Base-by-base conservation (phyloP, 2,888 invertebrate species). In the Nymphalis c-album region DNA sequence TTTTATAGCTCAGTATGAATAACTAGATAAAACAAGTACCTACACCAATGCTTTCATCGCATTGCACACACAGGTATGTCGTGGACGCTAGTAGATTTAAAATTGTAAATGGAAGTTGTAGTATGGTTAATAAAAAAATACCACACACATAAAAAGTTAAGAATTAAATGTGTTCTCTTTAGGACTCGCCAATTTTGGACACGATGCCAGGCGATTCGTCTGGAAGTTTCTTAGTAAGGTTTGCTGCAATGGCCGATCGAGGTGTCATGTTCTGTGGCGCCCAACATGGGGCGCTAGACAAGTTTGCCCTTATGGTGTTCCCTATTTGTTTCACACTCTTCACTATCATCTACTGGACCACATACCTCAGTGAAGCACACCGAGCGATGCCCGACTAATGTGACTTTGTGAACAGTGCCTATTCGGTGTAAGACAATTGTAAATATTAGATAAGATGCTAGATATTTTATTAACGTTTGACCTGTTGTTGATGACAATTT, bases 261-360 rank as follows among this genome's bases (percentile, higher is more conserved):
- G 93, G 93, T 8, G 90, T 94, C 47, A 90, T 94, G 84, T 94
- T 93, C 77, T 94, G 94, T 77, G 94, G 94, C 76, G 94, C 94
- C 70, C 94, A 94, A 79, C 90, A 94, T 73, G 94, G 94, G 40
- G 85, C 93, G 50, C 84, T 94, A 69, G 94, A 94, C 81, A 93
- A 93, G 79, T 92, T 93, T 71, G 94, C 94, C 8, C 89, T 94
- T n/a, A 93, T 94, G 71, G 71, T 94, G 53, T 94, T 94, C 80
- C 94, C 94, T 1, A 70, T 94, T 68, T 92, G 93, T 79, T 94
- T 94, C 83, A 73, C 92, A 47, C 86, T 94, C 5, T 94, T 94
- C 78, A 88, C 93, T 55, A 81, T 93, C 69, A 92, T 93, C 70
- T 94, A 94, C 80, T 94, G 94, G 94, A 93, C 93, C 73, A 92